Base-by-base conservation (phyloP, 2,797 vertebrate species). In the Enteromius mattozi region DNA sequence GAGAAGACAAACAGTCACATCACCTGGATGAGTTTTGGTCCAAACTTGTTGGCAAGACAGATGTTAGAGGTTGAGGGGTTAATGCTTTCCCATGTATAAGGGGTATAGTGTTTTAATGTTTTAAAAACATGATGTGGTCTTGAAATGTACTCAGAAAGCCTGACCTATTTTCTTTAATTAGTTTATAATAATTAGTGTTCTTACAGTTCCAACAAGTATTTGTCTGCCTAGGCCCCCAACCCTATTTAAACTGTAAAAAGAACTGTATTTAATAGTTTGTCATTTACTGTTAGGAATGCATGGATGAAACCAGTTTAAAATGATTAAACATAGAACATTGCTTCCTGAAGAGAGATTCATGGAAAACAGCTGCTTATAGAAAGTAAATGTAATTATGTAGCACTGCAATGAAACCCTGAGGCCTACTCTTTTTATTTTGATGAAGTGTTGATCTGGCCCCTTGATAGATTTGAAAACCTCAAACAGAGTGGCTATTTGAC, bases 51-150 rank as follows among this genome's bases (percentile, higher is more conserved):
- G 86, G 85, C 88, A 87, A 89, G 86, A 69, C 83, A 61, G 89
- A 90, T 83, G 68, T 72, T 87, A 63, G 85, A 85, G 86, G 84
- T 33, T 66, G 80, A 82, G 87, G 77, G 87, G 86, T 91, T 90
- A 89, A 87, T 85, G 81, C 85, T 17, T 92, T 92, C 89, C 88
- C 90, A 88, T 80, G 80, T 88, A 89, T 87, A 84, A 85, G 81
- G 80, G 85, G 56, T 79, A 68, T 40, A 40, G 21, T 77, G 42
- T 21, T 19, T 59, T 56, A 33, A 24, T 30, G 9, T 40, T 86
- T 37, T 80, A 10, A 81, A 78, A 66, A 24, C n/a, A 80, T 75
- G 27, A 13, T 59, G 45, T 49, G 14, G 16, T 63, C 3, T 33
- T 78, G 16, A 59, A 63, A 63, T 42, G 54, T 61, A 27, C 19